phyloP scores from a whole-genome alignment of 2,113 vertebrate genomes.

The Rostratula benghalensis region DNA sequence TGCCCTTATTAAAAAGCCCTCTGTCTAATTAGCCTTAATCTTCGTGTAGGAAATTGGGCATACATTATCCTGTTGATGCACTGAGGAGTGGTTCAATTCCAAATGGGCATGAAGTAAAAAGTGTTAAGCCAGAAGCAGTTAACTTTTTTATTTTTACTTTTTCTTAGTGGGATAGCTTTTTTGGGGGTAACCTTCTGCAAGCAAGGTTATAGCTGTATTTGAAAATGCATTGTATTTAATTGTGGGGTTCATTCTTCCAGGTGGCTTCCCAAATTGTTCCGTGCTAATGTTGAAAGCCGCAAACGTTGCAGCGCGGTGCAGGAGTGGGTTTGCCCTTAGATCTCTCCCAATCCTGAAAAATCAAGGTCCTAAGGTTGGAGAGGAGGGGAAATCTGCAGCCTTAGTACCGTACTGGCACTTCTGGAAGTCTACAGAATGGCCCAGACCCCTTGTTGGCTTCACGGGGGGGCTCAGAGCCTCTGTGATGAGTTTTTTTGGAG shows the following conservation, averaged over 20 bases:
- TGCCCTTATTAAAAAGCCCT: background rate
- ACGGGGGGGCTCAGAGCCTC: background rate
- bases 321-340: background rate
- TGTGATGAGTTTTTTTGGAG: background rate
- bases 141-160: constrained; percentile 6
- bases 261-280: background rate
- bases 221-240: background rate
- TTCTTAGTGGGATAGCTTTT: background rate
- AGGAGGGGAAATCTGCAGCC: background rate
- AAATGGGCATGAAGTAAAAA: constrained; percentile 1
- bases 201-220: background rate
- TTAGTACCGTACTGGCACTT: background rate
- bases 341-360: background rate
- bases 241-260: constrained; percentile 9
- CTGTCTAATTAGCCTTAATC: constrained; percentile 3
- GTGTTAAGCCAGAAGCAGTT: background rate
- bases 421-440: background rate
- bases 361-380: background rate
- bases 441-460: background rate
- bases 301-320: background rate
- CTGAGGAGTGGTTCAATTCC: background rate
- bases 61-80: background rate
- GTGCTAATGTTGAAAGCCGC: background rate
- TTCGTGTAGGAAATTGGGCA: background rate
- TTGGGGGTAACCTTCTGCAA: background rate